These are phyloP conservation scores for Metellina segmentata DNA, from an alignment of 2,888 invertebrate species.

Conservation along the genomic window DNA sequence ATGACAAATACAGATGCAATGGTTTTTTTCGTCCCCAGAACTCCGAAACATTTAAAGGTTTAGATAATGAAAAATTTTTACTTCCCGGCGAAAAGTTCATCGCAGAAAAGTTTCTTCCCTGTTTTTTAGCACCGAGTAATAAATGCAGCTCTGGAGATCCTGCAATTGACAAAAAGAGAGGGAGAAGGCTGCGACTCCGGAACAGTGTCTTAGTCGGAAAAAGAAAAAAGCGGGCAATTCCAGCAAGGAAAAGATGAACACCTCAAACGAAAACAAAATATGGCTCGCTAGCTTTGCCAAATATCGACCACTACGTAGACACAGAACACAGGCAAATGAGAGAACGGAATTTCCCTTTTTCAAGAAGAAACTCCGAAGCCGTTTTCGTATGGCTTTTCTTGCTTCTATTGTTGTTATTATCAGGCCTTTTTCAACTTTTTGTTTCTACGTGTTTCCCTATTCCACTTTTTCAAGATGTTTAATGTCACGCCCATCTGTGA, in stretches of 20 bases:
- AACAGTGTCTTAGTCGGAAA: neutral
- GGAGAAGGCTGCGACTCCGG: neutral
- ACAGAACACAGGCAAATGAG: constrained; percentile 54
- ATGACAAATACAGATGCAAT: too few relatives aligned
- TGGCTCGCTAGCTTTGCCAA: constrained; percentile 33
- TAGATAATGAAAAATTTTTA: neutral
- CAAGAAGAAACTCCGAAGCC: constrained; percentile 30
- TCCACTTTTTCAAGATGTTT: neutral
- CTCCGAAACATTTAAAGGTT: too few relatives aligned
- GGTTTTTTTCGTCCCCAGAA: too few relatives aligned
- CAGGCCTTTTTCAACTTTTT: constrained; percentile 3
- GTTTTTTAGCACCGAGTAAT: constrained; percentile 25
- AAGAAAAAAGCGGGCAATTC: neutral
- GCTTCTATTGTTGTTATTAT: constrained; percentile 13
- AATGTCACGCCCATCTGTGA: constrained; percentile 38
- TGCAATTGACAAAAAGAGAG: neutral
- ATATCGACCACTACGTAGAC: constrained; percentile 42
- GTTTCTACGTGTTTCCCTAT: neutral
- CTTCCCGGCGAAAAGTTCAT: constrained; percentile 13
- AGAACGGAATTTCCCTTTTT: constrained; percentile 46
- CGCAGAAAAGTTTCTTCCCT: constrained; percentile 24
- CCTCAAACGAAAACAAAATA: constrained; percentile 28
- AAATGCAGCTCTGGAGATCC: constrained; percentile 31
- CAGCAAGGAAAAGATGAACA: constrained; percentile 17
- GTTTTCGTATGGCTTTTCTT: constrained; percentile 16